Conservation (phyloP, 2,888 invertebrate species). For the Pinctada fucata region DNA sequence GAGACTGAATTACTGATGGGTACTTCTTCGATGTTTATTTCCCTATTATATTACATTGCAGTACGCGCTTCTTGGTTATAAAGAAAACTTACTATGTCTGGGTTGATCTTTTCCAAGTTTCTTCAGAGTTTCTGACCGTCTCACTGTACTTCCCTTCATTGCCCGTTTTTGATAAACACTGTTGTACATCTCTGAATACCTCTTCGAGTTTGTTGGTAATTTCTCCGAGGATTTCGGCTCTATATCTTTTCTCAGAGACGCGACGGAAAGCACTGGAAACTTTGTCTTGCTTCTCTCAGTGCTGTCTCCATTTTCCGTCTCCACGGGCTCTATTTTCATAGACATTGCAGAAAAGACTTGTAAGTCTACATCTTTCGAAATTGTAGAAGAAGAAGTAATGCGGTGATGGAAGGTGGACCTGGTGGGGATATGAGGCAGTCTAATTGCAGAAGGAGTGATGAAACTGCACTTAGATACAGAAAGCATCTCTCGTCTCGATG, state of each 20-base stretch:
- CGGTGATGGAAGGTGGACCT: neutral
- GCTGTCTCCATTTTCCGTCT: neutral
- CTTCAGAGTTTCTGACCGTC: neutral
- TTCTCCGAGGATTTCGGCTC: neutral
- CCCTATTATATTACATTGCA: no score
- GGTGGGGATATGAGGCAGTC: neutral
- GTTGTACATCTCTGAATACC: neutral
- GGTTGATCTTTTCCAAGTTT: neutral
- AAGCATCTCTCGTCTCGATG: no score
- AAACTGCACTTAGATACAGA: no score
- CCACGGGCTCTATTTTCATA: neutral
- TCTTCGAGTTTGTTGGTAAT: neutral
- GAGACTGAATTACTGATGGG: no score
- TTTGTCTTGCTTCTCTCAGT: neutral
- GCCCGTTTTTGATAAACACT: constrained; percentile 22
- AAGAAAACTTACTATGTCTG: neutral
- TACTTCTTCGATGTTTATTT: no score
- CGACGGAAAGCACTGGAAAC: neutral
- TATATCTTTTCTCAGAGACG: neutral
- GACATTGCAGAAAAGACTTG: neutral
- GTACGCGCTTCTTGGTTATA: no score
- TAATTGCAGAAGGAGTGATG: neutral
- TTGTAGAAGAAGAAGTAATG: neutral
- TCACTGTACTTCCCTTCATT: constrained; percentile 23
- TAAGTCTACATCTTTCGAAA: no score